phyloP scores from a whole-genome alignment of 2,113 vertebrate genomes.

The Halcyon malimbica region DNA sequence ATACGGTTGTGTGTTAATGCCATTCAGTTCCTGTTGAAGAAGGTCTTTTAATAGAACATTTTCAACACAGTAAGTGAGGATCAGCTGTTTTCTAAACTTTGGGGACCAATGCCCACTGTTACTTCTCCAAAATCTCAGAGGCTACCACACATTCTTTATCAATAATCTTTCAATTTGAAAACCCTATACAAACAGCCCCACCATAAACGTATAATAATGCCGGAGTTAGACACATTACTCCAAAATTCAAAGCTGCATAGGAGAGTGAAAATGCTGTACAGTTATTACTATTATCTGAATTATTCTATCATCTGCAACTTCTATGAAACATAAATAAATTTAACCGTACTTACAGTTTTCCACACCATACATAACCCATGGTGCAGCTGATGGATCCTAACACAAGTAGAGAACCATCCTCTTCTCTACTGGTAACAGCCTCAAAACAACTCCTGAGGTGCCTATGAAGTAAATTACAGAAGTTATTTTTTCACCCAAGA shows the following conservation, averaged over 20 bases:
- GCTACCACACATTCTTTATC: neutral
- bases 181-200: neutral
- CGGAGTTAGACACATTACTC: neutral
- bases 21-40: neutral
- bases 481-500: neutral
- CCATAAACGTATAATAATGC: neutral
- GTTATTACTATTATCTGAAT: neutral
- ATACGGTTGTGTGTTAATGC: neutral
- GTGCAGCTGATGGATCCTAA: neutral
- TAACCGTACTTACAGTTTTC: neutral
- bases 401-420: fast-evolving
- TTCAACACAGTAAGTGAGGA: neutral
- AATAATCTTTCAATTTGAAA: neutral
- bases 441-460: neutral
- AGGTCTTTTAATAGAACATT: neutral
- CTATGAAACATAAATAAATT: neutral
- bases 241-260: neutral
- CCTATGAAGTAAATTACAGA: neutral
- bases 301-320: neutral
- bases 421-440: neutral
- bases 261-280: neutral
- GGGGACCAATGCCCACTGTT: neutral
- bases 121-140: neutral
- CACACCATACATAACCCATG: neutral
- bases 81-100: neutral